Conservation (phyloP, 2,797 vertebrate species). For the Alcedo atthis region DNA sequence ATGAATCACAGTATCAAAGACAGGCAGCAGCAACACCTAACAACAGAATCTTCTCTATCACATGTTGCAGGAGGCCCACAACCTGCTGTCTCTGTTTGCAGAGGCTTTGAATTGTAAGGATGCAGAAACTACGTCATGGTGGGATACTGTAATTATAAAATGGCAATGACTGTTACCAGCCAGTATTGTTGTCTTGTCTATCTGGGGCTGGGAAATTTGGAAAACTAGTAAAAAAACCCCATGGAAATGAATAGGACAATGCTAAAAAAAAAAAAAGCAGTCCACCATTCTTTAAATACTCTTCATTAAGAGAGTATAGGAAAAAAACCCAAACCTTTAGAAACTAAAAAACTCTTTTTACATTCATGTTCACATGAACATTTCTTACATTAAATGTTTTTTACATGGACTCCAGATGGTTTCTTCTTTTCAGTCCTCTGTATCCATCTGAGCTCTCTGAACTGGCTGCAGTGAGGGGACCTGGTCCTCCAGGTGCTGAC, state of each 20-base stretch:
- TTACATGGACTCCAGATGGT: background rate
- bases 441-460: background rate
- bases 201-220: fast-evolving
- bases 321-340: background rate
- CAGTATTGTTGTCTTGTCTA: background rate
- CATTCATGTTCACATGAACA: background rate
- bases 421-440: background rate
- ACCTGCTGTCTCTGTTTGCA: background rate
- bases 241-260: background rate
- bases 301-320: background rate
- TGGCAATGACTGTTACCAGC: background rate
- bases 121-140: background rate
- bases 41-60: background rate
- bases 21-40: background rate
- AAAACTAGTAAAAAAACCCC: background rate
- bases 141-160: background rate
- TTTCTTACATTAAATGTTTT: background rate
- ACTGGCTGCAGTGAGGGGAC: background rate
- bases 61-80: background rate
- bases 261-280: background rate
- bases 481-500: background rate
- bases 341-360: background rate
- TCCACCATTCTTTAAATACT: background rate
- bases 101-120: background rate
- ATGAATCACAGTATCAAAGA: background rate